Evolutionary conservation across 2,797 vertebrate genomes (phyloP).

Genomic region (Danio choprae): DNA sequence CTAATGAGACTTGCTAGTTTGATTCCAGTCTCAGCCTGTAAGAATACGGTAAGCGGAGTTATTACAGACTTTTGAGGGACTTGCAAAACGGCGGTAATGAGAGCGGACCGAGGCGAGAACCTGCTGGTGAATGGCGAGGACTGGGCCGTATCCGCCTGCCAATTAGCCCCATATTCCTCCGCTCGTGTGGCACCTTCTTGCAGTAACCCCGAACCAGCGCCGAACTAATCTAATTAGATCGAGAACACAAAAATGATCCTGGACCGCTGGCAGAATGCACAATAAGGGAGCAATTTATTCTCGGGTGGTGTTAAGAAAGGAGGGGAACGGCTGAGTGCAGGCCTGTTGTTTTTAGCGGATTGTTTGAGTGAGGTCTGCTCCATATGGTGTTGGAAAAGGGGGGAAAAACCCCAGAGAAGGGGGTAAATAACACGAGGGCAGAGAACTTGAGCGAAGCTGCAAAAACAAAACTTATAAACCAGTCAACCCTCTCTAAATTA

Average conservation of each 20-base stretch:
- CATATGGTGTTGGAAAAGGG: slow-evolving; percentile 61
- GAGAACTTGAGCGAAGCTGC: slow-evolving; percentile 59
- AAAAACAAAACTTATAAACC: slow-evolving; percentile 63
- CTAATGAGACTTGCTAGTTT: slow-evolving; percentile 40
- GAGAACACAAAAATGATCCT: slow-evolving; percentile 57
- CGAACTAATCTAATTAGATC: slow-evolving; percentile 62
- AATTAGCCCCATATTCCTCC: slow-evolving; percentile 45
- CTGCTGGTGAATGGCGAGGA: slow-evolving; percentile 23
- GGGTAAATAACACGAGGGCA: slow-evolving; percentile 55
- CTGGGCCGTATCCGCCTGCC: slow-evolving; percentile 23
- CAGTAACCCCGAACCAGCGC: slow-evolving; percentile 54
- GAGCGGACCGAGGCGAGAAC: slow-evolving; percentile 22
- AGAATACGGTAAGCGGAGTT: slow-evolving; percentile 31
- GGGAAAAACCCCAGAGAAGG: slow-evolving; percentile 52
- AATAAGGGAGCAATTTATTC: slow-evolving; percentile 65
- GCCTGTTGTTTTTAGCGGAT: slow-evolving; percentile 69
- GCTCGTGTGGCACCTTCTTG: slow-evolving; percentile 46
- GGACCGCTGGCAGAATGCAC: slow-evolving; percentile 50
- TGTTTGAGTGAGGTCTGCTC: slow-evolving; percentile 65
- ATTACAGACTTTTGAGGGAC: slow-evolving; percentile 34
- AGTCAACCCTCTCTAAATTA: slow-evolving; percentile 59
- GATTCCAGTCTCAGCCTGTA: slow-evolving; percentile 9
- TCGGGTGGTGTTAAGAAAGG: slow-evolving; percentile 54
- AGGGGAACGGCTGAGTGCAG: slow-evolving; percentile 58
- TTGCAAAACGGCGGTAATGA: slow-evolving; percentile 50